Evolutionary conservation across 2,113 vertebrate genomes (phyloP), one percentile per base, ranked within the genome.

Genomic region (Scomber scombrus): DNA sequence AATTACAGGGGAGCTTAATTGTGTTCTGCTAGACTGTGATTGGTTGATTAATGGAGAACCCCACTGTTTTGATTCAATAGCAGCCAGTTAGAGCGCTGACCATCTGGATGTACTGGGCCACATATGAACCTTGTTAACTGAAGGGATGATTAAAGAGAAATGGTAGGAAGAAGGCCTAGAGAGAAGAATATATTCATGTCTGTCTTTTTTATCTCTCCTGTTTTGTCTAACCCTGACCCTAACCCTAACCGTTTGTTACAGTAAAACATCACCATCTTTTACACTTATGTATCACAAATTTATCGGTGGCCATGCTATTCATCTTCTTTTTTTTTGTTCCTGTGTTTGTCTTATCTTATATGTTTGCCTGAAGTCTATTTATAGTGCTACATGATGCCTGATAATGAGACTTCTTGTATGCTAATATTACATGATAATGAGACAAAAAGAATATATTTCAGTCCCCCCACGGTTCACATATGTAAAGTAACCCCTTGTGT

Each of bases 1-100:
- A 90, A 93, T 93, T 93, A 90, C 66, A 55, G 6, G 11, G 71
- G 43, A 54, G 58, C 60, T 18, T 87, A 89, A 92, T 86, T 82
- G 52, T 77, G 85, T 93, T 89, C 71, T 54, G 61, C 52, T 55
- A 21, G 87, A 64, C 78, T 64, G 21, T 87, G 82, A 92, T 91
- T 78, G 66, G 85, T 77, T 85, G 88, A 91, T 88, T 71, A 77
- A 89, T 79, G 75, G 56, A 72, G 70, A 75, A 26, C 56, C 63
- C 64, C 47, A 18, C 77, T 82, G 74, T 63, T 81, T 80, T 85
- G 82, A 86, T 92, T 85, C 78, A 80, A 80, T 81, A 86, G 71
- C 26, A 62, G 50, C 74, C 52, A n/a, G 63, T 76, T 81, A 72
- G 66, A 62, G 61, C 29, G 62, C 67, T 71, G 77, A 87, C 78